These are phyloP conservation scores for Rhadina sibilatrix DNA, from an alignment of 2,113 vertebrate species.

Conservation along the genomic window DNA sequence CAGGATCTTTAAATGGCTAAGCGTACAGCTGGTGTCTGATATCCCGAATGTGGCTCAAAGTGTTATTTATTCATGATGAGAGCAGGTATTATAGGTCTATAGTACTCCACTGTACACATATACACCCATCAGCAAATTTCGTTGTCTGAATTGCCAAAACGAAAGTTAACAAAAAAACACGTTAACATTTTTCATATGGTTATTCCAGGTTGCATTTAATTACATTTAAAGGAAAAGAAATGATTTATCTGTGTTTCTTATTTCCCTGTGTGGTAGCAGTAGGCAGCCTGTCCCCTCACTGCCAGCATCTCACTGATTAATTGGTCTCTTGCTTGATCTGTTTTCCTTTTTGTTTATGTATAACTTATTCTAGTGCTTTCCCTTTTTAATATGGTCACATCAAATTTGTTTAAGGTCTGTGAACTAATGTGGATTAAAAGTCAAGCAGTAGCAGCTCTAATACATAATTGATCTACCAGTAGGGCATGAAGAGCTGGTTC, in stretches of 20 bases:
- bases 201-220: neutral
- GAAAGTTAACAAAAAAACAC: neutral
- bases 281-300: neutral
- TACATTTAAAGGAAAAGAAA: neutral
- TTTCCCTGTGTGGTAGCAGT: neutral
- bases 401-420: constrained; percentile 26
- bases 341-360: neutral
- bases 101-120: neutral
- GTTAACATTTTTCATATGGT: neutral
- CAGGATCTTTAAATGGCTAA: neutral
- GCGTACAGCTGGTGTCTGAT: neutral
- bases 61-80: neutral
- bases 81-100: neutral
- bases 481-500: neutral
- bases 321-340: neutral
- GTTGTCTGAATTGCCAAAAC: neutral
- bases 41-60: neutral
- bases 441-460: neutral
- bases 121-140: neutral
- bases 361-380: neutral
- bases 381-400: constrained; percentile 22
- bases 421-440: constrained; percentile 51
- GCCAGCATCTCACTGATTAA: neutral
- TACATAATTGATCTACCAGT: constrained; percentile 45
- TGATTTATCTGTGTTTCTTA: neutral